Conservation (phyloP, 2,797 vertebrate species). For the Todus mexicanus region DNA sequence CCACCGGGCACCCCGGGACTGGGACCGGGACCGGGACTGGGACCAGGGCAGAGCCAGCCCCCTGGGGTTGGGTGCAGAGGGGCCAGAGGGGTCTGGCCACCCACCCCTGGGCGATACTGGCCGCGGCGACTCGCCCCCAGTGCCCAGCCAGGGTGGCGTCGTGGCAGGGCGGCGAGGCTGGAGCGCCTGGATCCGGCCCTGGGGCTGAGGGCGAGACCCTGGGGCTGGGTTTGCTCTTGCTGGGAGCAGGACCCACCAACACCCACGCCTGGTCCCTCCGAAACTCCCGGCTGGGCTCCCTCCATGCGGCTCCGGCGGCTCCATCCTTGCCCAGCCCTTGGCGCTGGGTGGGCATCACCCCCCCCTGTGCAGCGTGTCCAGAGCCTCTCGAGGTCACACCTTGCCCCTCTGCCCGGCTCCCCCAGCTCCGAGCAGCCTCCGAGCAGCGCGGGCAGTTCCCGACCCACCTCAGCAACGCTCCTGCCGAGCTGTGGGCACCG, state of each 20-base stretch:
- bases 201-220: neutral
- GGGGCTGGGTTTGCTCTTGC: neutral
- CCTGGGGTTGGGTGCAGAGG: neutral
- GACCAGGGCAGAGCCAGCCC: neutral
- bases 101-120: rapidly evolving
- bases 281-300: neutral
- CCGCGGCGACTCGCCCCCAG: neutral
- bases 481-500: neutral
- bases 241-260: neutral
- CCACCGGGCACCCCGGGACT: neutral
- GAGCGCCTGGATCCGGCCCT: neutral
- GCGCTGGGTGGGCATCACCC: neutral
- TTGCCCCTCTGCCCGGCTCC: neutral
- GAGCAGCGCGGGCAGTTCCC: rapidly evolving
- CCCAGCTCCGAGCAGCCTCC: neutral
- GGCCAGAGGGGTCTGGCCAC: neutral
- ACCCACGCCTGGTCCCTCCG: neutral
- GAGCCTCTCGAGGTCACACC: neutral
- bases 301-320: neutral
- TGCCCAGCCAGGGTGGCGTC: neutral
- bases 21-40: neutral
- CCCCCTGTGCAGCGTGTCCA: rapidly evolving
- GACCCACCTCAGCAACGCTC: neutral
- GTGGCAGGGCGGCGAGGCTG: neutral
- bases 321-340: neutral